A percentile compares a stretch with the other conserved stretches of the same genome.
These are phyloP conservation scores for Dipodomys merriami DNA, from an alignment of 2,113 vertebrate species.

Conservation along the genomic window DNA sequence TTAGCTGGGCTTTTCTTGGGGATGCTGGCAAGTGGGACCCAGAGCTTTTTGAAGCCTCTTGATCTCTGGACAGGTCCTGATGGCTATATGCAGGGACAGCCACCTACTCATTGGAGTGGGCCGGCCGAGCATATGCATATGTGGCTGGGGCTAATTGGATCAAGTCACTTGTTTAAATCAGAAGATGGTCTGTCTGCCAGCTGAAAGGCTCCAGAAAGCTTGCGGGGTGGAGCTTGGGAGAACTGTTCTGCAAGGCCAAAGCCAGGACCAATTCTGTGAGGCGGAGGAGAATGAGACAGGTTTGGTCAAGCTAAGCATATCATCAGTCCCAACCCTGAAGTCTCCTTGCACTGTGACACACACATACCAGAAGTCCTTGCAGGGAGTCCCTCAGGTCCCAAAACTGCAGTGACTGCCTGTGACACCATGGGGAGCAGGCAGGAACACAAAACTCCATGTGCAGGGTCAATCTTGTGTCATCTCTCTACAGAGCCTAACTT, in stretches of 20 bases:
- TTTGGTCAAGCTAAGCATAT: fast-evolving
- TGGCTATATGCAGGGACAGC: no score
- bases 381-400: neutral
- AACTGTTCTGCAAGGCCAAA: no score
- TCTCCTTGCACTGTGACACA: fast-evolving
- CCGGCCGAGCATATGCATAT: neutral
- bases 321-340: no score
- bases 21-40: neutral
- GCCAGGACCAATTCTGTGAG: fast-evolving
- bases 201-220: neutral
- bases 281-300: neutral
- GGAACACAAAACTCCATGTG: neutral
- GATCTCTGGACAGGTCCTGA: neutral
- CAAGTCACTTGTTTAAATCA: neutral
- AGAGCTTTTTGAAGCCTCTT: neutral
- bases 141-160: neutral
- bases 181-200: neutral
- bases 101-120: fast-evolving
- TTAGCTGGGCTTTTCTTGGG: neutral
- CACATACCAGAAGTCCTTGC: fast-evolving
- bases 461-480: neutral
- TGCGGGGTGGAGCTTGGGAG: neutral
- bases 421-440: neutral
- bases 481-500: slow-evolving; percentile 93
- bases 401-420: neutral